Evolutionary conservation across 35 echinoderm and acorn worm genomes (phyloP).

Genomic region (Anneissia japonica): DNA sequence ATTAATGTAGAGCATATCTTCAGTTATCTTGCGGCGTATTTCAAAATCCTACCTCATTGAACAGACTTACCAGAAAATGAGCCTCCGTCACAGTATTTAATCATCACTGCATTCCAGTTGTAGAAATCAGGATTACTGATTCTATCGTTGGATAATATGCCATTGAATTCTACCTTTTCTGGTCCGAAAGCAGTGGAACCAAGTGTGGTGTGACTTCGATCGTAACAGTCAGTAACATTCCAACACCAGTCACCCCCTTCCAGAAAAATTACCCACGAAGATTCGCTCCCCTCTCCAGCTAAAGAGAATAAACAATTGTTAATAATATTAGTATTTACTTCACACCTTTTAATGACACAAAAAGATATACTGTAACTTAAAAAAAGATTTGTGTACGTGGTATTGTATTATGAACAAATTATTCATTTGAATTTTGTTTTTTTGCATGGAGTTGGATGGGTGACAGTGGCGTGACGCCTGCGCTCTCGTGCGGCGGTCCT

Average conservation of each 20-base stretch:
- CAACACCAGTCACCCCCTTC: constrained; percentile 4
- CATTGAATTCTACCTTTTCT: neutral
- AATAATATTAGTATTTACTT: too few species aligned
- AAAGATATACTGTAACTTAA: too few species aligned
- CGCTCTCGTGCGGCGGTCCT: too few species aligned
- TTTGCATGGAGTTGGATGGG: too few species aligned
- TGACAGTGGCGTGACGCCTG: too few species aligned
- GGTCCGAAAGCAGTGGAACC: neutral
- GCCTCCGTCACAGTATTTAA: neutral
- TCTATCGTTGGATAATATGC: neutral
- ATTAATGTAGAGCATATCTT: too few species aligned
- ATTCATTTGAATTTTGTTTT: too few species aligned
- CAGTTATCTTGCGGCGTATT: neutral
- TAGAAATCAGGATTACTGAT: neutral
- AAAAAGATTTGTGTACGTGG: too few species aligned
- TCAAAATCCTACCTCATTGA: neutral
- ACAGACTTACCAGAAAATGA: constrained; percentile 5
- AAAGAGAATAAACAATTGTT: neutral
- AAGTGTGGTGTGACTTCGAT: neutral
- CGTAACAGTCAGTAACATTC: neutral
- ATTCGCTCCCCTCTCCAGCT: neutral
- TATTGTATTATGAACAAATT: too few species aligned
- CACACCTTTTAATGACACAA: too few species aligned
- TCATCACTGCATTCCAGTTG: neutral
- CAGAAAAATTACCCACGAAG: neutral